These are phyloP conservation scores for Agelastica alni DNA, from an alignment of 2,888 invertebrate genomes.

Conservation along the genomic window DNA sequence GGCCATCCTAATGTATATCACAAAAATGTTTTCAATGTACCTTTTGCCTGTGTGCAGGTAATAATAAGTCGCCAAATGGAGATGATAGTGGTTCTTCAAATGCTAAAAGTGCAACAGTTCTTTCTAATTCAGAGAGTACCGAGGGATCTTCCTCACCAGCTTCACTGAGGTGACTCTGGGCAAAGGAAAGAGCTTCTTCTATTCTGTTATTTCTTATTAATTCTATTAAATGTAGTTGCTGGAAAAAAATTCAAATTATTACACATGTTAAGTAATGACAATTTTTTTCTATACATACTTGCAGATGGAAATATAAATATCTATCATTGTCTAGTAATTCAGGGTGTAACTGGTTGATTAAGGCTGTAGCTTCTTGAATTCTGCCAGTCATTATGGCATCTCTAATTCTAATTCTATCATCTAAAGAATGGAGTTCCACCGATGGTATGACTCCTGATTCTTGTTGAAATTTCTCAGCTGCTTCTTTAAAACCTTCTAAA, in stretches of 20 bases:
- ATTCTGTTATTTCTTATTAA: conserved; percentile 82
- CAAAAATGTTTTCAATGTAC: no score
- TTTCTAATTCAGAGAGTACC: conserved; percentile 80
- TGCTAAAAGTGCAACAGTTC: conserved; percentile 91
- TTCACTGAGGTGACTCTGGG: conserved; percentile 87
- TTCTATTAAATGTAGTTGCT: conserved; percentile 90
- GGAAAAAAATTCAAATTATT: no score
- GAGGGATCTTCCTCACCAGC: conserved; percentile 81
- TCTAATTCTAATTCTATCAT: conserved; percentile 89
- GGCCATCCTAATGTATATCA: no score
- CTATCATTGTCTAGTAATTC: conserved; percentile 93
- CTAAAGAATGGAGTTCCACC: conserved; percentile 81
- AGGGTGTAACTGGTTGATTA: conserved; percentile 93
- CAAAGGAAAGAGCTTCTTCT: conserved; percentile 87
- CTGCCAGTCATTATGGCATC: conserved; percentile 92
- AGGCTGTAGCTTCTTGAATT: conserved; percentile 89
- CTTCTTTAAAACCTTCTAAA: conserved; percentile 92
- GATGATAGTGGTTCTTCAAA: conserved; percentile 95
- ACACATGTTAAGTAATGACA: background rate
- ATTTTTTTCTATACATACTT: conserved; percentile 65
- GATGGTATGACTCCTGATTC: conserved; percentile 87
- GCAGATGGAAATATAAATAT: conserved; percentile 93
- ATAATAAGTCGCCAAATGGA: conserved; percentile 92
- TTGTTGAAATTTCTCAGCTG: conserved; percentile 93
- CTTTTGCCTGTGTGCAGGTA: conserved; percentile 93